Evolutionary conservation across 2,797 vertebrate species (phyloP).

Genomic region (Lutjanus campechanus): DNA sequence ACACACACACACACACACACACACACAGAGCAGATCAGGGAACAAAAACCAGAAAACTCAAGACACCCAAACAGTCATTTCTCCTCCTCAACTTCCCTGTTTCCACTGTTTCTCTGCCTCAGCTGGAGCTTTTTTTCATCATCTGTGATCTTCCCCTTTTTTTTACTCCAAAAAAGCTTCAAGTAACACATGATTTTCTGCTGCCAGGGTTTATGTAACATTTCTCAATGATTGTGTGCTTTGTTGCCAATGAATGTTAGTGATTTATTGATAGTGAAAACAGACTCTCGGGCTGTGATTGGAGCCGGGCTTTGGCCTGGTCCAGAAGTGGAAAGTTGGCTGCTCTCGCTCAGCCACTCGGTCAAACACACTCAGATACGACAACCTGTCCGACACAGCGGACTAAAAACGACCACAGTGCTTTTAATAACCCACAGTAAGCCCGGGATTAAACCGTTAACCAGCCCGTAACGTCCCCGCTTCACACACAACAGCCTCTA

Average conservation of each 20-base stretch:
- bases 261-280: neutral
- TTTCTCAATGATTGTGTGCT: neutral
- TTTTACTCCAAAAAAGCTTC: neutral
- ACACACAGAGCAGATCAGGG: neutral
- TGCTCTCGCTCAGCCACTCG: conserved; percentile 9
- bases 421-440: conserved; percentile 55
- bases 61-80: conserved; percentile 20
- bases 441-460: conserved; percentile 51
- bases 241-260: neutral
- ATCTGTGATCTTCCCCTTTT: neutral
- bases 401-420: conserved; percentile 26
- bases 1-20: neutral
- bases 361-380: conserved; percentile 7
- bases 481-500: neutral
- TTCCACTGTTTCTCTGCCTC: conserved; percentile 1
- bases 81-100: conserved; percentile 6
- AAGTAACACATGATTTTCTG: neutral
- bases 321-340: conserved; percentile 12
- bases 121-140: neutral
- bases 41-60: conserved; percentile 22
- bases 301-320: neutral
- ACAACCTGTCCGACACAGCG: neutral
- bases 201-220: neutral
- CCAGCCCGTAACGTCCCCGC: neutral
- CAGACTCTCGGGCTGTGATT: neutral